Evolutionary conservation across 2,797 vertebrate species (phyloP).

Genomic region (Rhinogobio ventralis): DNA sequence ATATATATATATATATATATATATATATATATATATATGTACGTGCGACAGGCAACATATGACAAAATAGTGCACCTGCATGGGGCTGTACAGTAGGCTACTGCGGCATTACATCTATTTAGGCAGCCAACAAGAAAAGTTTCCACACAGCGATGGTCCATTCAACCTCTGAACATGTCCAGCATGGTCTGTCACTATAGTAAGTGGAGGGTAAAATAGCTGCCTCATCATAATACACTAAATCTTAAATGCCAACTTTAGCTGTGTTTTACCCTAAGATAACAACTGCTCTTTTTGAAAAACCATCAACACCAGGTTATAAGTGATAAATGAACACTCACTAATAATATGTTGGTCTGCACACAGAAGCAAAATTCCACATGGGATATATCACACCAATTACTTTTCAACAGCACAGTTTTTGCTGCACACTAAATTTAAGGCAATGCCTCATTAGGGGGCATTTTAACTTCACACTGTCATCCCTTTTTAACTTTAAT

Average conservation of each 20-base stretch:
- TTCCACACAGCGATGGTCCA: neutral
- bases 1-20: too few species aligned
- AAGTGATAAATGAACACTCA: constrained; percentile 12
- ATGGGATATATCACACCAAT: constrained; percentile 45
- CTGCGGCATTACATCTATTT: neutral
- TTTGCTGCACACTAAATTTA: constrained; percentile 50
- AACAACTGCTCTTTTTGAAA: neutral
- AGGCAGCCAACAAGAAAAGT: neutral
- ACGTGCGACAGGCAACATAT: neutral
- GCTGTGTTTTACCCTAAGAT: neutral
- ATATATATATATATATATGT: too few species aligned
- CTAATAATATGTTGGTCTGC: constrained; percentile 22
- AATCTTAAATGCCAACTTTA: neutral
- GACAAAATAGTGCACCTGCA: neutral
- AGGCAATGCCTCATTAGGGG: constrained; percentile 41
- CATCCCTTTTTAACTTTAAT: constrained; percentile 41
- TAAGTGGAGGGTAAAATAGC: too few species aligned
- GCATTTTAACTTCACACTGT: constrained; percentile 23
- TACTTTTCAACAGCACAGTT: constrained; percentile 54
- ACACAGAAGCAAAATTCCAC: constrained; percentile 32
- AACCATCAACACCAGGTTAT: constrained; percentile 28
- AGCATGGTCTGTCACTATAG: neutral
- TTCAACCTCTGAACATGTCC: neutral
- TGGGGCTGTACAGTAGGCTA: neutral
- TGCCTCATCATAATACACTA: neutral